Conservation (phyloP, 2,888 invertebrate genomes). For the Odontocolon sp. region DNA sequence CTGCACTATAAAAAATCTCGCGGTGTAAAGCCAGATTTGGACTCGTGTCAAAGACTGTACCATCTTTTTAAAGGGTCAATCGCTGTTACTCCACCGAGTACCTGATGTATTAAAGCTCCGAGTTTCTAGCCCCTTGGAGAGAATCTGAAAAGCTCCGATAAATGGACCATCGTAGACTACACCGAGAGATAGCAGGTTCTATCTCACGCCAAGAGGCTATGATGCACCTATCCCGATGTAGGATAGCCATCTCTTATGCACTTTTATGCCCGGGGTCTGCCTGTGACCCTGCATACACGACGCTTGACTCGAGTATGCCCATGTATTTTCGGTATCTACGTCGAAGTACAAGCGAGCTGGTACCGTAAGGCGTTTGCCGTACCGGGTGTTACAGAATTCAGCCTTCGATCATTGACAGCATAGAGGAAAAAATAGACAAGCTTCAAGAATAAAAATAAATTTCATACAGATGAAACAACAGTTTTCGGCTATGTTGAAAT, state of each 20-base stretch:
- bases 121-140: background rate
- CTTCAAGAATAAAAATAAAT: background rate
- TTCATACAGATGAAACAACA: too few species aligned
- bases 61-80: too few species aligned
- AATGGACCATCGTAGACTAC: constrained; percentile 28
- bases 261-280: constrained; percentile 75
- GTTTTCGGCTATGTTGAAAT: background rate
- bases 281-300: constrained; percentile 42
- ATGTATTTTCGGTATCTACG: constrained; percentile 31
- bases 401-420: constrained; percentile 7
- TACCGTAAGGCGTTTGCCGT: constrained; percentile 8
- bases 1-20: background rate
- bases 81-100: background rate
- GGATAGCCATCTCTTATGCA: constrained; percentile 80
- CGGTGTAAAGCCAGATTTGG: background rate
- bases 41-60: too few species aligned
- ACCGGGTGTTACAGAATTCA: constrained; percentile 23
- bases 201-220: constrained; percentile 65
- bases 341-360: constrained; percentile 20
- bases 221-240: constrained; percentile 74
- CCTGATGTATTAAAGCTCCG: background rate
- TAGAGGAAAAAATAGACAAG: background rate
- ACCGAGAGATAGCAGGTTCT: constrained; percentile 63
- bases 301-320: constrained; percentile 2
- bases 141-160: constrained; percentile 6